Evolutionary conservation across 2,888 invertebrate genomes (phyloP).

Genomic region (Leptinotarsa juncta): DNA sequence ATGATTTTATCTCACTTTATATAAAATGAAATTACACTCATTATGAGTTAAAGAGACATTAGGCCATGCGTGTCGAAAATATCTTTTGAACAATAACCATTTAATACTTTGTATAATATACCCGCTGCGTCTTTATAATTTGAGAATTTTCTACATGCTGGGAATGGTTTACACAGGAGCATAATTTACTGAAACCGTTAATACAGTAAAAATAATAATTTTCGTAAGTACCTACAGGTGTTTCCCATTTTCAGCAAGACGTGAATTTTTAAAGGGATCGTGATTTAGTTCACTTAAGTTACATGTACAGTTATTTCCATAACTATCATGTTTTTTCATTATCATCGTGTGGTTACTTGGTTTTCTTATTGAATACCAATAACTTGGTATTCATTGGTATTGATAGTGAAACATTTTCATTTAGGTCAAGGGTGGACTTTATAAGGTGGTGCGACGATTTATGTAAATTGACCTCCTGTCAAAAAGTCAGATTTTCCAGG

Average conservation of each 20-base stretch:
- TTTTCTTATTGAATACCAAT: too few species aligned
- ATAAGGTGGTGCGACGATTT: too few species aligned
- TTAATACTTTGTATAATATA: not conserved
- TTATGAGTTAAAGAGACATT: not conserved
- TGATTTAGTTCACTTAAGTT: not conserved
- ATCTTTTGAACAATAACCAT: not conserved
- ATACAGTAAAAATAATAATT: not conserved
- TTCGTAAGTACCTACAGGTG: slow-evolving; percentile 1
- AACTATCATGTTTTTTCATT: not conserved
- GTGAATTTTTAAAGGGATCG: not conserved
- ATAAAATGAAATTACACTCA: slow-evolving; percentile 10
- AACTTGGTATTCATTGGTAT: too few species aligned
- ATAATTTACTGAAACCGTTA: not conserved
- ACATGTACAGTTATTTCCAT: too few species aligned
- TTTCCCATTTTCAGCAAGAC: not conserved
- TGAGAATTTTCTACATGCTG: slow-evolving; percentile 12
- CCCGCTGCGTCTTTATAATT: slow-evolving; percentile 7
- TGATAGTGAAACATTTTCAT: too few species aligned
- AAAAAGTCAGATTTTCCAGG: too few species aligned
- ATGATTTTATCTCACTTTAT: slow-evolving; percentile 14
- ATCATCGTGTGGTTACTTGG: too few species aligned
- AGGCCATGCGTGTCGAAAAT: slow-evolving; percentile 14
- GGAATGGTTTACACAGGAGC: not conserved
- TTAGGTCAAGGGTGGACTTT: too few species aligned
- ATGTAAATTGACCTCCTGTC: too few species aligned